phyloP scores from a whole-genome alignment of 2,797 vertebrate species.

The Prionace glauca region DNA sequence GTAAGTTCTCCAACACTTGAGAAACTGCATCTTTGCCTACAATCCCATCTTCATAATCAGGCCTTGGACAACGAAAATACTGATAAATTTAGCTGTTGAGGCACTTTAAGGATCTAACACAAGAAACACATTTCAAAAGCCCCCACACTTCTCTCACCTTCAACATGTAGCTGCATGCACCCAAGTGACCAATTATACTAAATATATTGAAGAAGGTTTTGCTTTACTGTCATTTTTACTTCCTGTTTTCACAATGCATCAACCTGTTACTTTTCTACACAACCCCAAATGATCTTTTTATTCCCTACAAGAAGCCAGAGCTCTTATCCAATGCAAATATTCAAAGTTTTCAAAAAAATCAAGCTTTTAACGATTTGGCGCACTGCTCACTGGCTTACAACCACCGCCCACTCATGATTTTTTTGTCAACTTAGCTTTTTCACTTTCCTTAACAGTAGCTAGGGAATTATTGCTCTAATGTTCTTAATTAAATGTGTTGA shows the following conservation, averaged over 20 bases:
- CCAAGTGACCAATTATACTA: not conserved
- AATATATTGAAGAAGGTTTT: not conserved
- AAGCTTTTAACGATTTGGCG: too few species aligned
- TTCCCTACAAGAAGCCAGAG: not conserved
- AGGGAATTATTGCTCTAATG: not conserved
- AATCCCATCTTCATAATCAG: not conserved
- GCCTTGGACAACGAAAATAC: not conserved
- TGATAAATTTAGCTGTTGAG: not conserved
- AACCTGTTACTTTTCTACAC: too few species aligned
- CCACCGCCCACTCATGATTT: too few species aligned
- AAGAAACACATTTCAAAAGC: not conserved
- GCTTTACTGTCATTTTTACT: not conserved
- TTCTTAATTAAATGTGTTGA: not conserved
- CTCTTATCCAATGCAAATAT: too few species aligned
- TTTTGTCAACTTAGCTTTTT: not conserved
- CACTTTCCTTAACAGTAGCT: not conserved
- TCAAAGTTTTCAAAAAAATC: too few species aligned
- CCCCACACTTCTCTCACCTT: not conserved
- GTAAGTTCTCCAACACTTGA: not conserved
- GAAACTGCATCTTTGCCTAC: not conserved
- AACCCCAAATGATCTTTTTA: not conserved
- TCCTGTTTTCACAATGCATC: not conserved
- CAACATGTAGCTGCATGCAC: not conserved
- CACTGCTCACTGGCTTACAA: too few species aligned
- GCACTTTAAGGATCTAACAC: not conserved